Conservation (phyloP, 2,797 vertebrate genomes). For the Alcedo quadribrachys region DNA sequence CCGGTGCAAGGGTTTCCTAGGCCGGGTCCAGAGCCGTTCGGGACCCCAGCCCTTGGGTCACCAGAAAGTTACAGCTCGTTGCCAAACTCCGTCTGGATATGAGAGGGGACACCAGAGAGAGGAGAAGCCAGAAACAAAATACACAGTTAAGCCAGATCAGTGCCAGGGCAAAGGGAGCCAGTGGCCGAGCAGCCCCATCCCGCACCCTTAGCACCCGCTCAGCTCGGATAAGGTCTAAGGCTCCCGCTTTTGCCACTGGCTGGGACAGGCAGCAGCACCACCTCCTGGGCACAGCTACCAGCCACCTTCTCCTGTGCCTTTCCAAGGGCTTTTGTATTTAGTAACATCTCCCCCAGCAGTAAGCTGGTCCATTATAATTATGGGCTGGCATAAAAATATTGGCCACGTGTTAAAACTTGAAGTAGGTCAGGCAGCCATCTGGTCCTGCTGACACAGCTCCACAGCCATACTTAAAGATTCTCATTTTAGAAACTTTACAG, state of each 20-base stretch:
- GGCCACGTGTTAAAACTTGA: not conserved
- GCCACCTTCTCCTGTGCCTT: not conserved
- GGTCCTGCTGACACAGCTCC: not conserved
- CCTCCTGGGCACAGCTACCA: not conserved
- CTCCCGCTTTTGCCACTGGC: not conserved
- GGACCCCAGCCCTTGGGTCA: not conserved
- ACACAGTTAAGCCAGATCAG: fast-evolving
- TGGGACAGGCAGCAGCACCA: not conserved
- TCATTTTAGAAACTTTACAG: not conserved
- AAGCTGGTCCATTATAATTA: not conserved
- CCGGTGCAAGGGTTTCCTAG: not conserved
- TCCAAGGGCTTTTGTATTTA: not conserved
- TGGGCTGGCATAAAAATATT: not conserved
- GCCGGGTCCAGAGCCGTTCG: too few species aligned
- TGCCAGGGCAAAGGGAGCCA: not conserved
- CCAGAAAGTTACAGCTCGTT: fast-evolving
- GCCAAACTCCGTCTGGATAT: not conserved
- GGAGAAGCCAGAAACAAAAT: not conserved
- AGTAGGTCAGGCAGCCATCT: slow-evolving; percentile 54
- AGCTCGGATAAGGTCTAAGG: not conserved
- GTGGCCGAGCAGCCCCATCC: not conserved
- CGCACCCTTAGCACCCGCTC: fast-evolving
- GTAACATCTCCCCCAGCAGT: not conserved
- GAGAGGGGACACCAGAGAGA: not conserved
- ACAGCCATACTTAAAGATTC: fast-evolving